A percentile compares a stretch with the other conserved stretches of the same genome.
These are phyloP conservation scores for Rhopalosiphum nymphaeae DNA, from an alignment of 2,888 invertebrate species.

Conservation along the genomic window DNA sequence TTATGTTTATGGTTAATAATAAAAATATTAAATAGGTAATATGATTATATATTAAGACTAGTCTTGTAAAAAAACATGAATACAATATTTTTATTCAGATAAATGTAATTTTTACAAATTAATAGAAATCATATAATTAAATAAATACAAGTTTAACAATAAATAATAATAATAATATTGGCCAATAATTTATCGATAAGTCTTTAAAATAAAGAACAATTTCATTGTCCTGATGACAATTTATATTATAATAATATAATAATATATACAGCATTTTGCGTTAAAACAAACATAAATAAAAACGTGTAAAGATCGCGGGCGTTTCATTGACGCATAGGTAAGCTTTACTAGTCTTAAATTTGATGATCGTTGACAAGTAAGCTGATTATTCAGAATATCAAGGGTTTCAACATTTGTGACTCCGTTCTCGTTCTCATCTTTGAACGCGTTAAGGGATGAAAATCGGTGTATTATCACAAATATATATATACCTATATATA, in stretches of 20 bases:
- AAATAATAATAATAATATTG: constrained; percentile 15
- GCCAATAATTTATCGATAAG: neutral
- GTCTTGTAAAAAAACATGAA: neutral
- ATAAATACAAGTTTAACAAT: neutral
- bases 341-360: neutral
- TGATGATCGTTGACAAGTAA: neutral
- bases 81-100: neutral
- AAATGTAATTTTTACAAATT: neutral
- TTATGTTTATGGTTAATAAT: neutral
- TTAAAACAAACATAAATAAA: neutral
- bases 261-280: neutral
- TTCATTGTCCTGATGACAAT: neutral
- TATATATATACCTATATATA: neutral
- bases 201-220: neutral
- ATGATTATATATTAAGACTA: constrained; percentile 3
- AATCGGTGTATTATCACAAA: neutral
- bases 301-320: neutral
- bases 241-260: neutral
- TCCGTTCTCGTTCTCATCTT: neutral
- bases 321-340: neutral
- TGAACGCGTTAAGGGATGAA: neutral
- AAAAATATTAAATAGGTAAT: neutral
- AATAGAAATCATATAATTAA: neutral
- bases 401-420: neutral
- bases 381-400: neutral